A percentile compares a stretch with the other conserved stretches of the same genome.
Evolutionary conservation across 2,888 invertebrate genomes (phyloP).

Genomic region (Morpho helenor): DNA sequence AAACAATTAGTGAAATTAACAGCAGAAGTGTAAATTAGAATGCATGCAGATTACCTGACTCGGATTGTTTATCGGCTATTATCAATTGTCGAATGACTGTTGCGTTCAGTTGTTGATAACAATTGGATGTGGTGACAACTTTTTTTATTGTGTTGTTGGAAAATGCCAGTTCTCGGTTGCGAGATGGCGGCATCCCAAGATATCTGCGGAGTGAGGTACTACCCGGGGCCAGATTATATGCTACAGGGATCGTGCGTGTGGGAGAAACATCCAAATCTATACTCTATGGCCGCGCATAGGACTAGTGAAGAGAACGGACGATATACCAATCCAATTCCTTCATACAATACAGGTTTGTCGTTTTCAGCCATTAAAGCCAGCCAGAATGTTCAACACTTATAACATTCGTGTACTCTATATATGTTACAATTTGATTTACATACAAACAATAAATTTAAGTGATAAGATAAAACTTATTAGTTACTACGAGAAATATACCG

Average conservation of each 20-base stretch:
- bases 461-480: too few species aligned
- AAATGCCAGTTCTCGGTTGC: conserved; percentile 68
- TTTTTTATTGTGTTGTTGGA: conserved; percentile 35
- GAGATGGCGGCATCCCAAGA: conserved; percentile 64
- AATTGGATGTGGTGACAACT: conserved; percentile 40
- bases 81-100: conserved; percentile 35
- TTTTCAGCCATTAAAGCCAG: too few species aligned
- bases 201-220: conserved; percentile 53
- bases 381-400: neutral
- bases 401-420: too few species aligned
- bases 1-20: too few species aligned
- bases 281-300: conserved; percentile 42
- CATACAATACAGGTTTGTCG: conserved; percentile 44
- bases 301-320: conserved; percentile 36
- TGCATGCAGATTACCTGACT: conserved; percentile 47
- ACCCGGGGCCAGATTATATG: conserved; percentile 47
- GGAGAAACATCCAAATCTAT: conserved; percentile 53
- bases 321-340: conserved; percentile 16
- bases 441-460: too few species aligned
- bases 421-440: too few species aligned
- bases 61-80: conserved; percentile 34
- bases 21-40: conserved; percentile 4
- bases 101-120: conserved; percentile 42
- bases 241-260: conserved; percentile 46
- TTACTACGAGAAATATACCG: too few species aligned